These are phyloP conservation scores for Hyperoplus lanceolatus DNA, from an alignment of 2,797 vertebrate genomes.

Conservation along the genomic window DNA sequence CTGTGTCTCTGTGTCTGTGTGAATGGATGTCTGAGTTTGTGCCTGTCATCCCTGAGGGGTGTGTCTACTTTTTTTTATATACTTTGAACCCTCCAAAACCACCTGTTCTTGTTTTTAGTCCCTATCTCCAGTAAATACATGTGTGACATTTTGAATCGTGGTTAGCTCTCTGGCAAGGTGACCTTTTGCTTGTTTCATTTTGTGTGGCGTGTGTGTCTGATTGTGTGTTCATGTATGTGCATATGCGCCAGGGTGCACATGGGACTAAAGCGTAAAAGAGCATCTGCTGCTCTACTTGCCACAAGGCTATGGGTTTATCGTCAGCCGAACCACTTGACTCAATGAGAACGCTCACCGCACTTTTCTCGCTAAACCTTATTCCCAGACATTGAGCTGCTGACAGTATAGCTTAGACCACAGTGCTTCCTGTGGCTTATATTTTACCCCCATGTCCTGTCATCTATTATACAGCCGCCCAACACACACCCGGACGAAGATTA, in stretches of 20 bases:
- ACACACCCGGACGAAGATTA: not conserved
- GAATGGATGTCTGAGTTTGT: not conserved
- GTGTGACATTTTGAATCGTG: conserved; percentile 50
- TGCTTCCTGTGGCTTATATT: conserved; percentile 35
- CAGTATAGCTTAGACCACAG: conserved; percentile 31
- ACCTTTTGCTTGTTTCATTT: conserved; percentile 61
- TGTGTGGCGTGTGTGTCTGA: conserved; percentile 23
- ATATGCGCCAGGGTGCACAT: not conserved
- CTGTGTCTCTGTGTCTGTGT: not conserved
- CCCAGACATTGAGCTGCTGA: not conserved
- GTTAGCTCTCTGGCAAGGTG: conserved; percentile 48
- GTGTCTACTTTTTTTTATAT: not conserved
- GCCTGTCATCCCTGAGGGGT: not conserved
- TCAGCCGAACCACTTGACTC: conserved; percentile 30
- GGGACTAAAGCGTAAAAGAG: conserved; percentile 52
- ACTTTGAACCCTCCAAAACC: not conserved
- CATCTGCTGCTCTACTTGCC: conserved; percentile 62
- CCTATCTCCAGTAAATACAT: conserved; percentile 19
- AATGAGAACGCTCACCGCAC: conserved; percentile 39
- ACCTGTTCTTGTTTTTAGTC: conserved; percentile 21
- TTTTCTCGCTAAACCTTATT: conserved; percentile 31
- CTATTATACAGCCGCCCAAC: not conserved
- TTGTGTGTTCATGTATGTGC: conserved; percentile 1
- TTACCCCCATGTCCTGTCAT: conserved; percentile 10
- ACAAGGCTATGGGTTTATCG: conserved; percentile 37